Evolutionary conservation across 2,113 vertebrate genomes (phyloP), one percentile per base, ranked within the genome.

Genomic region (Forbesichthys papilliferus): DNA sequence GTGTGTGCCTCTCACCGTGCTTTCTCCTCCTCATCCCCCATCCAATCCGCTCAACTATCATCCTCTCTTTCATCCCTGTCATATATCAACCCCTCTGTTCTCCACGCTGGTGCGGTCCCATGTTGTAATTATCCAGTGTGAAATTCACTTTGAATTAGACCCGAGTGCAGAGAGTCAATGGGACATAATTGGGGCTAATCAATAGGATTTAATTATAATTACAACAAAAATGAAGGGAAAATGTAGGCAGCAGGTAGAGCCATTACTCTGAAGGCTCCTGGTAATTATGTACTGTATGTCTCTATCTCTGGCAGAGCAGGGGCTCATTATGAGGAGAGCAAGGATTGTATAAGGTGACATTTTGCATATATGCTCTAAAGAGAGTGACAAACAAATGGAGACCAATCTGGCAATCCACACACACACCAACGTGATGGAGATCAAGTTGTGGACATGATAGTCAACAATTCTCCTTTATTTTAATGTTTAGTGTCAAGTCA

Each of bases 131-230:
- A 74, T 79, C 62, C 42, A 68, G 46, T 58, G 59, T 66, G 51
- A 16, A 11, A 77, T 57, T 77, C 48, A 18, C 11, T 76, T 68
- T 47, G 66, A 81, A 73, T 60, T 61, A 70, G 59, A 64, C 18
- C 47, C 14, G 33, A 58, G 74, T 72, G 74, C 56, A 73, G 64
- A 14, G 68, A 77, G 76, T 67, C 82, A 81, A 73, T 61, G 64
- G 48, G 42, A 73, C 69, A 66, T 82, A 87, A 84, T 74, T 81
- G 74, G 73, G 65, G 79, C 70, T 76, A 83, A 87, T 86, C 77
- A 88, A 81, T 75, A 56, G 71, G 59, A 66, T 77, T 84, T 89
- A 74, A 89, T 84, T 85, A 78, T 74, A 80, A 86, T 88, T 83
- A 82, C 49, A 64, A 71, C 11, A 64, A 74, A 70, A 49, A 69